A percentile compares a stretch with the other conserved stretches of the same genome.
Conservation (phyloP, 2,797 vertebrate species). For the Nasua narica region DNA sequence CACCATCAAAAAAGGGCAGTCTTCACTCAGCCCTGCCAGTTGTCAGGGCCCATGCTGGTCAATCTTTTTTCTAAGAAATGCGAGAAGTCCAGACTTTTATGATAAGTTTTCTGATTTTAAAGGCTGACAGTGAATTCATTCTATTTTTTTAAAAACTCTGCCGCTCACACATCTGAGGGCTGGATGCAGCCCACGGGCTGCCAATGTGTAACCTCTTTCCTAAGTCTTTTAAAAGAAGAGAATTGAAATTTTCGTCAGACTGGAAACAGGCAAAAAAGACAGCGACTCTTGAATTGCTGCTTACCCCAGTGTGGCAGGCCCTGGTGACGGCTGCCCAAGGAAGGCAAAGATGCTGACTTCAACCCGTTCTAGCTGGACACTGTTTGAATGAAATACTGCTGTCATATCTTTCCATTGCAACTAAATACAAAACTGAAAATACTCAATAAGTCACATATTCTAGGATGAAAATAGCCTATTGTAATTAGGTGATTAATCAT, state of each 20-base stretch:
- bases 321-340: not conserved
- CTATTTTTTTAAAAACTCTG: not conserved
- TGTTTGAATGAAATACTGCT: not conserved
- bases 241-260: not conserved
- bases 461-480: not conserved
- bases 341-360: not conserved
- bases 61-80: not conserved
- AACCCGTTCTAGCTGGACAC: not conserved
- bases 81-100: not conserved
- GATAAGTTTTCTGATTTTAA: not conserved
- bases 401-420: not conserved
- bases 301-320: not conserved
- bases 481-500: constrained; percentile 69
- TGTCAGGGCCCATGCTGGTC: not conserved
- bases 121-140: not conserved
- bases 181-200: not conserved
- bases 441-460: not conserved
- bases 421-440: not conserved
- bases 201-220: not conserved
- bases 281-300: not conserved
- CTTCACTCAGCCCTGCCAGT: not conserved
- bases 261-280: not conserved
- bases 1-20: not conserved
- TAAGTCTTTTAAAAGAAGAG: not conserved
- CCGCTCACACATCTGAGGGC: not conserved